These are phyloP conservation scores for Actenoides hombroni DNA, from an alignment of 2,113 vertebrate genomes.

Conservation along the genomic window DNA sequence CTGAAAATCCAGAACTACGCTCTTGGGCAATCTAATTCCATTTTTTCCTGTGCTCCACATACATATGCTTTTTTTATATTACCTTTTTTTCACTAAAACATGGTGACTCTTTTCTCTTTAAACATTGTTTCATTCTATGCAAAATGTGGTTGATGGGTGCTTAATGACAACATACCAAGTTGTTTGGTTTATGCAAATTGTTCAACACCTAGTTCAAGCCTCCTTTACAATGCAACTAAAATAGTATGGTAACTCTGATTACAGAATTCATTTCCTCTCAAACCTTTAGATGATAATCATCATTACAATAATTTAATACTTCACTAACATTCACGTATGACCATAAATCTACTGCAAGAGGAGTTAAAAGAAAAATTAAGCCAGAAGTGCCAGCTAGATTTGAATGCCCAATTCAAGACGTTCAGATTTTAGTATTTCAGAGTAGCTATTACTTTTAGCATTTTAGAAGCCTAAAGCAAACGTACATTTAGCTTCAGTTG, in stretches of 20 bases:
- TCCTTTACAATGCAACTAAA: background rate
- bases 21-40: background rate
- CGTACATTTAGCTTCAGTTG: background rate
- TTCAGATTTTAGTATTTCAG: background rate
- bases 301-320: background rate
- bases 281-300: background rate
- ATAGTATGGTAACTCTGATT: background rate
- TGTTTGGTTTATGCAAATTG: background rate
- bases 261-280: background rate
- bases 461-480: background rate
- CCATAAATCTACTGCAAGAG: background rate
- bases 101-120: background rate
- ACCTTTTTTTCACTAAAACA: background rate
- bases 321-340: background rate
- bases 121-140: background rate
- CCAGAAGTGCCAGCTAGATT: background rate
- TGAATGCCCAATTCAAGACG: background rate
- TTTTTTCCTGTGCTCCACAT: background rate
- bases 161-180: background rate
- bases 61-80: background rate
- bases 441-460: background rate
- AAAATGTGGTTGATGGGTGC: background rate
- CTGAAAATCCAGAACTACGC: background rate
- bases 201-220: background rate
- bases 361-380: background rate